Evolutionary conservation across 2,797 vertebrate species (phyloP), one percentile per base, ranked within the genome.

Genomic region (Myoxocephalus aenaeus): DNA sequence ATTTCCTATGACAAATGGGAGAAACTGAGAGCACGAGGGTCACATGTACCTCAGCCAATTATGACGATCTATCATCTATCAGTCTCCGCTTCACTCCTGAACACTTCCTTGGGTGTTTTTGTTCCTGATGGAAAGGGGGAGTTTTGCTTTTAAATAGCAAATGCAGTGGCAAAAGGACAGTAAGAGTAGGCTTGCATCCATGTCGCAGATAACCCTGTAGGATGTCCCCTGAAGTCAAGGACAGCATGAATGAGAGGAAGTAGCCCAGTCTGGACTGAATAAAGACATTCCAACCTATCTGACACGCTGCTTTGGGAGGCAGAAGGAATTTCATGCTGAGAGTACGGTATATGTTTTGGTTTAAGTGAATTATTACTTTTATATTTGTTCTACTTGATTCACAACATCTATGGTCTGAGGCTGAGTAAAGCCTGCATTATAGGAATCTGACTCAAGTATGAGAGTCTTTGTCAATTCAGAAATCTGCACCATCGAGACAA

Each of bases 231-330:
- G 44, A 72, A 85, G 90, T 92, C 93, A 94, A 93, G 91, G 93
- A 90, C 89, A 86, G 22, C 58, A 83, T 93, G 92, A 95, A 94
- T 92, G 87, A 91, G 73, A 91, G 94, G 94, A 95, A 94, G 90
- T 71, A 74, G 76, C 83, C 25, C 74, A 69, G 84, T 65, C 77
- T 82, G 78, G 70, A 80, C 79, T 62, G 79, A 84, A 87, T 67
- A 80, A 78, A 91, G 79, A 86, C 81, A 91, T 90, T 88, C 81
- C 85, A 76, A 74, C 57, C 68, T 81, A 77, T 86, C 53, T 78
- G 84, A 87, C 73, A 76, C 1, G 17, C 25, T 56, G 66, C 62
- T 67, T 46, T 57, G 18, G 40, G 38, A 42, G 56, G 18, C 73
- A 67, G 20, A 50, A 48, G 68, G 22, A 65, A 25, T n/a, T 69